Percentiles rank a stretch among this genome's conserved stretches.
Evolutionary conservation across 2,888 invertebrate species (phyloP).

Genomic region (Netelia inedita): DNA sequence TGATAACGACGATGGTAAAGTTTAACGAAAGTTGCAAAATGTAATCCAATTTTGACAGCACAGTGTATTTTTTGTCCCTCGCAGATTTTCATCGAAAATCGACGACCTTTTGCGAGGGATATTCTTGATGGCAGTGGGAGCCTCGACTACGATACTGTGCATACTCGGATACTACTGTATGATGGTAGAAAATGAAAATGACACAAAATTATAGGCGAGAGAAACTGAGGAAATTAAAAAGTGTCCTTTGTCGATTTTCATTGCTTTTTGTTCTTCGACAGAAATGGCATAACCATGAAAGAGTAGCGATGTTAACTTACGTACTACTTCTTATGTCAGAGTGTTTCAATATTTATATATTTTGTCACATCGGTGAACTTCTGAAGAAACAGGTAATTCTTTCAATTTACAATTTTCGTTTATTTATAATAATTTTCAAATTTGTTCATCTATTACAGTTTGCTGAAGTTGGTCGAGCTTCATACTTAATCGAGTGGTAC

Average conservation of each 20-base stretch:
- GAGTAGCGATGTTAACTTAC: conserved; percentile 51
- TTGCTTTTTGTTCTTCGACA: conserved; percentile 10
- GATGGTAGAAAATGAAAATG: not conserved
- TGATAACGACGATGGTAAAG: not conserved
- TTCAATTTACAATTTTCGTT: not conserved
- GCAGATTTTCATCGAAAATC: conserved; percentile 73
- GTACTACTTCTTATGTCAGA: conserved; percentile 52
- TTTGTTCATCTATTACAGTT: not conserved
- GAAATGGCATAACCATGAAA: conserved; percentile 56
- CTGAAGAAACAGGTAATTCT: conserved; percentile 56
- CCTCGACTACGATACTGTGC: conserved; percentile 64
- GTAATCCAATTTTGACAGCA: not conserved
- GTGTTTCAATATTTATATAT: conserved; percentile 63
- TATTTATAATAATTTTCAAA: not conserved
- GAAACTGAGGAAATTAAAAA: not conserved
- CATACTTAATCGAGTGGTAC: conserved; percentile 72
- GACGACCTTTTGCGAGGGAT: conserved; percentile 61
- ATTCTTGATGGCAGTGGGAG: conserved; percentile 66
- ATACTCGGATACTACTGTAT: conserved; percentile 62
- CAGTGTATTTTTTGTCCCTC: not conserved
- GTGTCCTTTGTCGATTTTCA: not conserved
- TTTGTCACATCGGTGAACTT: conserved; percentile 65
- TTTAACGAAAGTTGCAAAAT: not conserved
- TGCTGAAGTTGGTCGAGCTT: conserved; percentile 68
- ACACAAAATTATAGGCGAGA: not conserved